Percentiles rank a stretch among this genome's conserved stretches.
Conservation (phyloP, 1,140 invertebrate genomes). For the Chionoecetes opilio region DNA sequence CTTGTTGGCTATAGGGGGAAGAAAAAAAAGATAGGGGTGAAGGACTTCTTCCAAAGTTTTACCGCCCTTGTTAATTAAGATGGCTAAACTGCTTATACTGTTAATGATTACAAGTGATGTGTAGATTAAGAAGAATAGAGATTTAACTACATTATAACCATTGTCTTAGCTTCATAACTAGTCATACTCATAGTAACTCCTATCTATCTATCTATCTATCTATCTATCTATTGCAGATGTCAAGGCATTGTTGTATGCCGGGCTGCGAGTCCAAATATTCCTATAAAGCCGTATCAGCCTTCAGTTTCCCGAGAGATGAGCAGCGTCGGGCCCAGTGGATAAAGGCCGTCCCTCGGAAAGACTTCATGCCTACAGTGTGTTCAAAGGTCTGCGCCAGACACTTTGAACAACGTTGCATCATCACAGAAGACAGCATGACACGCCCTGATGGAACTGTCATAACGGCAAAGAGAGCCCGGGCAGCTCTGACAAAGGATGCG, state of each 20-base stretch:
- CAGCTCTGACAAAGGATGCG: slow-evolving; percentile 31
- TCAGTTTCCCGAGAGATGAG: neutral
- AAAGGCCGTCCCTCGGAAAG: neutral
- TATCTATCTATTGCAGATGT: neutral
- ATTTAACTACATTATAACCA: too few species aligned
- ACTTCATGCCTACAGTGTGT: neutral
- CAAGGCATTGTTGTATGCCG: neutral
- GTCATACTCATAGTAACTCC: too few species aligned
- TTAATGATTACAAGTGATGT: too few species aligned
- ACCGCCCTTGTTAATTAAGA: too few species aligned
- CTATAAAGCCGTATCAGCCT: neutral
- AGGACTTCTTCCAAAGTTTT: too few species aligned
- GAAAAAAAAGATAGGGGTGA: too few species aligned
- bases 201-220: too few species aligned
- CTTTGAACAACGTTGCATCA: neutral
- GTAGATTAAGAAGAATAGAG: too few species aligned
- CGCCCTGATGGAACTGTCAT: neutral
- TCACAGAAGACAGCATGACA: slow-evolving; percentile 22
- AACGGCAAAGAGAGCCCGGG: neutral
- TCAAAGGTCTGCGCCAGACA: slow-evolving; percentile 21
- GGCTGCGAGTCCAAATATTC: neutral
- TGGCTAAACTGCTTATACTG: too few species aligned
- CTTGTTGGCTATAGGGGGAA: too few species aligned
- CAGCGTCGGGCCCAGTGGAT: neutral
- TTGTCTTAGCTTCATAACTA: too few species aligned